Conservation (phyloP, 2,113 vertebrate species). For the Phylloscopus trochiloides region DNA sequence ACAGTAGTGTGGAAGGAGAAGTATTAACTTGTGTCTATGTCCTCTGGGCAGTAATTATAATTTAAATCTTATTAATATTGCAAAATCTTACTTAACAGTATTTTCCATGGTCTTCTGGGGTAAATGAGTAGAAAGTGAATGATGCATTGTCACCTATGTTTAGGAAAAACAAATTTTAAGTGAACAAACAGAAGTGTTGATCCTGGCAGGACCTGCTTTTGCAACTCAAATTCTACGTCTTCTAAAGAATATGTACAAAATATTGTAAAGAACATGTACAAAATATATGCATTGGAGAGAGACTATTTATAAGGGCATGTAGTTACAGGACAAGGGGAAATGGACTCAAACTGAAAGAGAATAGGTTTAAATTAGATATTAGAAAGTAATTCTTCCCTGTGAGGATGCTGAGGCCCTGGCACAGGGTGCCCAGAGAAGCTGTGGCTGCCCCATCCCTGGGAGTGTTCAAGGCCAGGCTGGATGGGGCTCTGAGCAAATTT, state of each 20-base stretch:
- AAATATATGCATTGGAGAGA: background rate
- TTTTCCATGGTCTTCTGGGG: background rate
- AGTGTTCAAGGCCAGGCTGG: background rate
- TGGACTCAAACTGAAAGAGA: background rate
- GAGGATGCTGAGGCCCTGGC: background rate
- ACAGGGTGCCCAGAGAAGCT: background rate
- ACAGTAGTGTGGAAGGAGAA: background rate
- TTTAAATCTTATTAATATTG: background rate
- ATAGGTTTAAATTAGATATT: background rate
- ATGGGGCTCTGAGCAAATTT: background rate
- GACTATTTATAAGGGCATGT: background rate
- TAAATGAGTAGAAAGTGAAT: background rate
- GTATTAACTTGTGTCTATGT: background rate
- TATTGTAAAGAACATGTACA: background rate
- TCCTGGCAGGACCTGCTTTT: background rate
- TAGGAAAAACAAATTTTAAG: background rate
- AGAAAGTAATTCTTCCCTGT: background rate
- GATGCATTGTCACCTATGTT: background rate
- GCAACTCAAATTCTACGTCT: background rate
- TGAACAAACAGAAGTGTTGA: background rate
- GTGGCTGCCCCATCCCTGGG: background rate
- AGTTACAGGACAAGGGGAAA: background rate
- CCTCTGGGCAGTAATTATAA: background rate
- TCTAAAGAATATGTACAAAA: background rate
- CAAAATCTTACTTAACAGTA: background rate